Evolutionary conservation across 2,888 invertebrate genomes (phyloP).

Genomic region (Cantharis lateralis): DNA sequence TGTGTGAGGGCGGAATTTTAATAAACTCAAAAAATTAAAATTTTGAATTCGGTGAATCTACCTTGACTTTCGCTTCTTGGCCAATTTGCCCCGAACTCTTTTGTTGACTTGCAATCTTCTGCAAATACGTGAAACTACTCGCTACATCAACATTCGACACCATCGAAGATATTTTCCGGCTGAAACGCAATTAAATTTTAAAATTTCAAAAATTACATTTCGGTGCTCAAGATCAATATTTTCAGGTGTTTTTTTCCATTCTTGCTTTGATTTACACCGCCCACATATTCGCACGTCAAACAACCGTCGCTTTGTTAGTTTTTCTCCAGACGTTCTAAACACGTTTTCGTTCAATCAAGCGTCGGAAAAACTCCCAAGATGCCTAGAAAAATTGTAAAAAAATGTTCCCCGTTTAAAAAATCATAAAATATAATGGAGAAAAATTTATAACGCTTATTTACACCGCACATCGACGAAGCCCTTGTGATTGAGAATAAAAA

Average conservation of each 20-base stretch:
- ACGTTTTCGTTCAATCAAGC: not conserved
- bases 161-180: not conserved
- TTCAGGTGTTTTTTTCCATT: not conserved
- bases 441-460: not conserved
- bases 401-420: not conserved
- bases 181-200: not conserved
- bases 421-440: not conserved
- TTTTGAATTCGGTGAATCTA: not conserved
- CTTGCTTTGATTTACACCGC: not conserved
- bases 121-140: not conserved
- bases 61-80: not conserved
- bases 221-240: not conserved
- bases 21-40: not conserved
- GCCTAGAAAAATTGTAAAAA: not conserved
- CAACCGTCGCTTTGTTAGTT: not conserved
- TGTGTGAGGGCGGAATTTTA: not conserved
- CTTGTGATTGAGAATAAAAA: not conserved
- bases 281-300: not conserved
- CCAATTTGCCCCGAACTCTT: not conserved
- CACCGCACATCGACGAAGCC: not conserved
- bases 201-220: no score
- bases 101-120: not conserved
- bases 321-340: not conserved
- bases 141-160: not conserved
- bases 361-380: not conserved